Evolutionary conservation across 2,797 vertebrate species (phyloP).

Genomic region (Fringilla coelebs): DNA sequence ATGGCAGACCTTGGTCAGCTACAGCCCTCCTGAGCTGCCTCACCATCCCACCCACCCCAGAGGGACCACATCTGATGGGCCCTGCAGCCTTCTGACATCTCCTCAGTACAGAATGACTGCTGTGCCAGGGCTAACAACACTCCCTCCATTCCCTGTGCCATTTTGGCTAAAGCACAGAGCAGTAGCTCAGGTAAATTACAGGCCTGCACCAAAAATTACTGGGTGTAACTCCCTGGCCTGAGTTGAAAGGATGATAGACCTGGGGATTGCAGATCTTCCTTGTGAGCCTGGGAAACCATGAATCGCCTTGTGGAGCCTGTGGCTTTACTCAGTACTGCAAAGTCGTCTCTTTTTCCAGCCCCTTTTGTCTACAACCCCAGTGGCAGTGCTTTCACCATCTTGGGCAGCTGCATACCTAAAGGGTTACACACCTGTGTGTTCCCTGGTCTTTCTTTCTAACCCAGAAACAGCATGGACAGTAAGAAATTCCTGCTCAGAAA

Average conservation of each 20-base stretch:
- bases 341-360: not conserved
- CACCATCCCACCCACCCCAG: fast-evolving
- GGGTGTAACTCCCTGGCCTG: slow-evolving; percentile 14
- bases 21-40: not conserved
- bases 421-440: not conserved
- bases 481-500: not conserved
- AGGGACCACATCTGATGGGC: fast-evolving
- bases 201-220: not conserved
- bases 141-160: not conserved
- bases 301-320: fast-evolving
- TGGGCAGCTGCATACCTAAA: not conserved
- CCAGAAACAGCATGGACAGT: not conserved
- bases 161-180: not conserved
- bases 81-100: fast-evolving
- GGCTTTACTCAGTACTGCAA: not conserved
- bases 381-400: not conserved
- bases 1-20: fast-evolving
- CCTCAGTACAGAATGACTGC: not conserved
- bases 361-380: not conserved
- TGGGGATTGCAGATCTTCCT: not conserved
- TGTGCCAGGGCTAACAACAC: not conserved
- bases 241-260: slow-evolving; percentile 5
- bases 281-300: not conserved
- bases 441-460: not conserved
- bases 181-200: slow-evolving; percentile 31